Base-by-base conservation (phyloP, 2,797 vertebrate species). In the Takifugu ocellatus region DNA sequence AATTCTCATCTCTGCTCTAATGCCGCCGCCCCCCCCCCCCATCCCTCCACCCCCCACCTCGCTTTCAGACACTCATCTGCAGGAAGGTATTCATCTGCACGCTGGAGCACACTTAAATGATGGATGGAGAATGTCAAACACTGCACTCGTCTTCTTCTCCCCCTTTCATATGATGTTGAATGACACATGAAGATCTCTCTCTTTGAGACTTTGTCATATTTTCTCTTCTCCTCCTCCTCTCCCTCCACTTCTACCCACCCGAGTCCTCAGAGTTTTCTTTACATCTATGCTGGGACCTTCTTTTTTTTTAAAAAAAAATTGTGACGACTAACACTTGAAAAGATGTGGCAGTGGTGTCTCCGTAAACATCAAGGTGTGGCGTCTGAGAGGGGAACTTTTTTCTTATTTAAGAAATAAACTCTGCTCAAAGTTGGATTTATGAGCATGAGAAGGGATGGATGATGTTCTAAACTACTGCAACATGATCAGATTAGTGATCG, bases 241-340 rank as follows among this genome's bases (percentile, higher is more conserved):
- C 49, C 3, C 16, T 74, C 70, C 55, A 49, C 61, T 74, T 59
- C 43, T 59, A 29, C 25, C 29, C 57, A 46, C n/a, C 48, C 48
- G 9, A 46, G 27, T 49, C n/a, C 49, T 33, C 39, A 29, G 24
- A 47, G 39, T 67, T 67, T 63, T 64, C 48, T 24, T 59, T 56
- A 56, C 48, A 51, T 39, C 36, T 39, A 39, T 12, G 12, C 36
- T 12, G 4, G 3, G 14, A 12, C 8, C 50, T 27, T 48, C 33
- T 43, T 52, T 36, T 52, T 36, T 11, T 49, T 52, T 21, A 21
- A 21, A 21, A 21, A 21, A 21, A 47, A 46, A 57, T 66, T 50
- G 43, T 33, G 31, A 21, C 69, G 75, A 78, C 56, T 72, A 64
- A 71, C 74, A 70, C 59, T 72, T 73, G 54, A 75, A 68, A 75